A percentile compares a stretch with the other conserved stretches of the same genome.
These are phyloP conservation scores for Thymelicus lineola DNA, from an alignment of 2,888 invertebrate genomes.

Conservation along the genomic window DNA sequence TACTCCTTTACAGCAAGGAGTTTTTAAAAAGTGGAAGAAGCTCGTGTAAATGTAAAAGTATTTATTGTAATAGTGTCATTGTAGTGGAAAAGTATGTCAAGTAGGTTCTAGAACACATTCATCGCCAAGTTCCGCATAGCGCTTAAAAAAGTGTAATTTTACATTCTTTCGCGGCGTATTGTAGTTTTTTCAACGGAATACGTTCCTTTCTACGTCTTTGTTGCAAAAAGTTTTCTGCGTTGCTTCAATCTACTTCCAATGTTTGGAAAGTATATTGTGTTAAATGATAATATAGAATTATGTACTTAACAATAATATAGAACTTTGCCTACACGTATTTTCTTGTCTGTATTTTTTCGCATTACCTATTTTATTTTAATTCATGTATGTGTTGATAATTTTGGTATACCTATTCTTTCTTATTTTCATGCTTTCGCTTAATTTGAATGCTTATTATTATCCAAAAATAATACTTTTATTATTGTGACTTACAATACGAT, in stretches of 20 bases:
- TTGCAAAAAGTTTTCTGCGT: conserved; percentile 18
- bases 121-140: conserved; percentile 31
- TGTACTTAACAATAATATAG: background rate
- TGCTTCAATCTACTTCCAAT: conserved; percentile 23
- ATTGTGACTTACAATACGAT: no score
- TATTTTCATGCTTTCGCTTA: no score
- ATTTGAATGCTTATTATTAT: no score
- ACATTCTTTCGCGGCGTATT: conserved; percentile 29
- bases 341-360: background rate
- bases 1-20: background rate
- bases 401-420: no score
- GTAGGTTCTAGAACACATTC: conserved; percentile 34
- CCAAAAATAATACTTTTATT: no score
- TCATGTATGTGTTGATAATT: no score
- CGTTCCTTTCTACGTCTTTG: conserved; percentile 21
- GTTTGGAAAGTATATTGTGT: conserved; percentile 11
- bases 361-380: background rate
- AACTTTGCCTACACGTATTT: background rate
- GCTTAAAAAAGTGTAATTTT: conserved; percentile 33
- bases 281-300: background rate
- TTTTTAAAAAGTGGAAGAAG: conserved; percentile 11
- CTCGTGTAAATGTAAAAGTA: conserved; percentile 31
- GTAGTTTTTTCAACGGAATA: conserved; percentile 29
- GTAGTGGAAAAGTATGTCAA: conserved; percentile 33
- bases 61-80: conserved; percentile 32